Percentiles rank a stretch among this genome's conserved stretches.
Evolutionary conservation across 2,888 invertebrate genomes (phyloP).

Genomic region (Eustalomyia histrio): DNA sequence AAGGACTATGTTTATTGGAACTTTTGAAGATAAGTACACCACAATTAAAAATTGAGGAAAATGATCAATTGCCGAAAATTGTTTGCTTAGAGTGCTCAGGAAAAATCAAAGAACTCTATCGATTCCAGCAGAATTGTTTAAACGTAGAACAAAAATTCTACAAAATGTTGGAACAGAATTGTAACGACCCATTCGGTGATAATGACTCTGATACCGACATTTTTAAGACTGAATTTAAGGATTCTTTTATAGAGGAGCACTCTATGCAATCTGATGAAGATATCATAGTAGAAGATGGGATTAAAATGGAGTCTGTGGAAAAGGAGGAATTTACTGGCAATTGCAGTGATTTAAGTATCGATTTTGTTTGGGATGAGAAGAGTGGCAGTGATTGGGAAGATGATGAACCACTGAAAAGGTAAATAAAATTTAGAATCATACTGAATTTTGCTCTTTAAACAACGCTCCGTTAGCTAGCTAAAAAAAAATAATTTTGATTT

Average conservation of each 20-base stretch:
- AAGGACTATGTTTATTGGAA: slow-evolving; percentile 14
- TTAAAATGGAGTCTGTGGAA: slow-evolving; percentile 2
- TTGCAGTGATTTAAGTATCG: slow-evolving; percentile 55
- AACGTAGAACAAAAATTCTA: slow-evolving; percentile 37
- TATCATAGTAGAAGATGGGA: slow-evolving; percentile 45
- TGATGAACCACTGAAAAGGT: slow-evolving; percentile 27
- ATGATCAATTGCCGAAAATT: slow-evolving; percentile 36
- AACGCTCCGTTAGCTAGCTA: too few species aligned
- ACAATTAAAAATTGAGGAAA: slow-evolving; percentile 41
- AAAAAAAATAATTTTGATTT: too few species aligned
- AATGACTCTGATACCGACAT: slow-evolving; percentile 41
- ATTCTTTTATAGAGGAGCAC: slow-evolving; percentile 43
- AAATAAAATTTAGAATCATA: not conserved
- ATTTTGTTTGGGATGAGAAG: slow-evolving; percentile 48
- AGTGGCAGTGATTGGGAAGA: slow-evolving; percentile 39
- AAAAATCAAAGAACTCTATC: slow-evolving; percentile 36
- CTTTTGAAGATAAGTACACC: slow-evolving; percentile 32
- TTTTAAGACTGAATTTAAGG: slow-evolving; percentile 49
- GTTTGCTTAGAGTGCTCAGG: slow-evolving; percentile 36
- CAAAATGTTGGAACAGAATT: slow-evolving; percentile 39
- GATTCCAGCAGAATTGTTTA: slow-evolving; percentile 46
- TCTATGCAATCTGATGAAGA: slow-evolving; percentile 36
- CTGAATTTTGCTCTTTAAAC: too few species aligned
- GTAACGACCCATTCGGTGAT: not conserved
- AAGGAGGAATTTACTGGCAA: slow-evolving; percentile 59